Conservation (phyloP, 2,888 invertebrate species). For the Conchocele bisecta region DNA sequence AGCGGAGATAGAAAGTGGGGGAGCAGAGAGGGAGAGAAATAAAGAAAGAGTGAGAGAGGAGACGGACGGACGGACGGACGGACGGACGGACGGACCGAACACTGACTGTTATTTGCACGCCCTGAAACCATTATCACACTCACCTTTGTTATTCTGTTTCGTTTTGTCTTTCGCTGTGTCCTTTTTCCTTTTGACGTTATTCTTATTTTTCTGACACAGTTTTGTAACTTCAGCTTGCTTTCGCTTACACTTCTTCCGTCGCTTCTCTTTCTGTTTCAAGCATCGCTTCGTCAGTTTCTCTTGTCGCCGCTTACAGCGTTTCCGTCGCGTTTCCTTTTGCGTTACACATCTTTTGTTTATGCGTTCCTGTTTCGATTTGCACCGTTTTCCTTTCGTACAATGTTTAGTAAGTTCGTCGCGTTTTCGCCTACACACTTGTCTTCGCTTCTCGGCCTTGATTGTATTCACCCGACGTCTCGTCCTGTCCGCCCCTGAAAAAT, state of each 20-base stretch:
- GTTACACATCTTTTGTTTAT: conserved; percentile 30
- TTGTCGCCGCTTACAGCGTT: conserved; percentile 43
- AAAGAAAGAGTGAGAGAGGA: no score
- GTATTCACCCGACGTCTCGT: conserved; percentile 5
- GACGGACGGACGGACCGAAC: no score
- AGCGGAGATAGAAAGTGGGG: no score
- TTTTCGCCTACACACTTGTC: conserved; percentile 31
- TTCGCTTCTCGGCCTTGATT: conserved; percentile 4
- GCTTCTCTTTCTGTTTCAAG: conserved; percentile 35
- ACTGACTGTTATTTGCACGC: no score
- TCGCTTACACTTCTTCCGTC: conserved; percentile 15
- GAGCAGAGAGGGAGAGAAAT: no score
- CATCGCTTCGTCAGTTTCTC: conserved; percentile 32
- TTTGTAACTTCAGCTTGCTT: conserved; percentile 1
- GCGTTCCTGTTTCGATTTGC: conserved; percentile 41
- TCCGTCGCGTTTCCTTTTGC: conserved; percentile 19
- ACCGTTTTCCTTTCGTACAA: conserved; percentile 44
- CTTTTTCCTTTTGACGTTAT: background rate
- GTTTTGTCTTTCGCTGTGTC: no score
- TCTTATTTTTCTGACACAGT: background rate
- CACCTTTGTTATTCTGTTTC: no score
- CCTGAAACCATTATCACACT: conserved; percentile 8
- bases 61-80: no score
- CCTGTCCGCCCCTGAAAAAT: conserved; percentile 36
- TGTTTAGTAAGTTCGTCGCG: conserved; percentile 35